Percentiles rank a stretch among this genome's conserved stretches.
Conservation (phyloP, 2,888 invertebrate genomes). For the Augochlorella aurata region DNA sequence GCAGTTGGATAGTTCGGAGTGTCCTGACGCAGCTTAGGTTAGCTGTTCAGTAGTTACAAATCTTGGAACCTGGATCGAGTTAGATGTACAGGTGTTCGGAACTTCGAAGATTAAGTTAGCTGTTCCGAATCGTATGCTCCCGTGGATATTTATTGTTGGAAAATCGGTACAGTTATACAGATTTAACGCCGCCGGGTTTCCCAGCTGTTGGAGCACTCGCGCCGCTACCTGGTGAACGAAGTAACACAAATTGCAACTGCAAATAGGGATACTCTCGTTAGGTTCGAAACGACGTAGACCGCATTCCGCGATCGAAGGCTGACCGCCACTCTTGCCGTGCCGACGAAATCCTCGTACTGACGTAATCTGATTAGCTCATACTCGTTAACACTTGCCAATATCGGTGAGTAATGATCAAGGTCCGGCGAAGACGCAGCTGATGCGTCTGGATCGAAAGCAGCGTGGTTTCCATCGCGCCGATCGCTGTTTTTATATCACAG, state of each 20-base stretch:
- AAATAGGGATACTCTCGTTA: neutral
- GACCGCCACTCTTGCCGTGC: slow-evolving; percentile 21
- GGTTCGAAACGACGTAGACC: neutral
- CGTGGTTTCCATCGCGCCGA: neutral
- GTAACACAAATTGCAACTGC: neutral
- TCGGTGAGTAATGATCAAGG: slow-evolving; percentile 41
- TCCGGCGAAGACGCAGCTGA: slow-evolving; percentile 25
- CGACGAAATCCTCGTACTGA: slow-evolving; percentile 43
- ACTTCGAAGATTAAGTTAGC: slow-evolving; percentile 1
- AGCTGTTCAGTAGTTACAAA: neutral
- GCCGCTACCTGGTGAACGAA: neutral
- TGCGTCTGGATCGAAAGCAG: neutral
- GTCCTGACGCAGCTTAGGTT: neutral
- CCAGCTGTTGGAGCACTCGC: neutral
- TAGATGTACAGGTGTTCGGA: neutral
- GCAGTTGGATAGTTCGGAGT: neutral
- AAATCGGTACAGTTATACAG: neutral
- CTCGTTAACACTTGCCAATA: slow-evolving; percentile 32
- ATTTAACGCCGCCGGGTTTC: neutral
- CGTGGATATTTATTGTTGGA: neutral
- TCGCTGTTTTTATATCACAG: slow-evolving; percentile 6
- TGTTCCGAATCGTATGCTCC: neutral
- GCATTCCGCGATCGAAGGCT: slow-evolving; percentile 46
- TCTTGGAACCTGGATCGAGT: neutral
- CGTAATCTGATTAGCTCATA: slow-evolving; percentile 48